Evolutionary conservation across 1,140 invertebrate genomes (phyloP).

Genomic region (Eulimnadia texana): DNA sequence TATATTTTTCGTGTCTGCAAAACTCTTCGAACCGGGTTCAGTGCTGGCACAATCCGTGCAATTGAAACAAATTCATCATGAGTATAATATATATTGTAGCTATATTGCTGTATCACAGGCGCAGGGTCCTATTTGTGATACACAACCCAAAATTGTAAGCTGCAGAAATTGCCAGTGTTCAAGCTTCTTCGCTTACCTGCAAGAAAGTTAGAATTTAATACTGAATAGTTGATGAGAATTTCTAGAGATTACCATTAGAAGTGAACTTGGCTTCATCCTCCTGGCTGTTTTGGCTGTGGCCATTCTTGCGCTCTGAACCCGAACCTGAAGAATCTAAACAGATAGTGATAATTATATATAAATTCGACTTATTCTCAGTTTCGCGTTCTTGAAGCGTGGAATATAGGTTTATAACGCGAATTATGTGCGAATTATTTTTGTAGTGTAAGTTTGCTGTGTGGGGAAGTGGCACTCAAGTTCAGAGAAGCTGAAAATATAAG

Average conservation of each 20-base stretch:
- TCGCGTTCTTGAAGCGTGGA: no score
- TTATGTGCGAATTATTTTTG: no score
- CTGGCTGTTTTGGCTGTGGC: slow-evolving; percentile 7
- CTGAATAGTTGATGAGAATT: neutral
- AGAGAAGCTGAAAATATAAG: no score
- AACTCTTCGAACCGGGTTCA: no score
- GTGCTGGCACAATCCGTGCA: no score
- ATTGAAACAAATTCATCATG: no score
- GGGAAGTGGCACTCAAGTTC: no score
- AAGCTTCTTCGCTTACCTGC: neutral
- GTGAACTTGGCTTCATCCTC: neutral
- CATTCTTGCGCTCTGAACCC: slow-evolving; percentile 13
- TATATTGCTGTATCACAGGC: neutral
- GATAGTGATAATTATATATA: neutral
- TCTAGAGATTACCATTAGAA: neutral
- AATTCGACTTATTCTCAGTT: neutral
- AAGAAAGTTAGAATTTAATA: neutral
- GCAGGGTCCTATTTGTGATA: neutral
- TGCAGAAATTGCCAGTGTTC: neutral
- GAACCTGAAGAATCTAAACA: slow-evolving; percentile 2
- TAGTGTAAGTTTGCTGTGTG: no score
- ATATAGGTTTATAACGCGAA: no score
- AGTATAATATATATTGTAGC: no score
- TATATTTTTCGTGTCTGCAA: no score
- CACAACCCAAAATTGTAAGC: neutral